Conservation (phyloP, 37 sponge, comb jelly and placozoan species). For the Geodia barretti region DNA sequence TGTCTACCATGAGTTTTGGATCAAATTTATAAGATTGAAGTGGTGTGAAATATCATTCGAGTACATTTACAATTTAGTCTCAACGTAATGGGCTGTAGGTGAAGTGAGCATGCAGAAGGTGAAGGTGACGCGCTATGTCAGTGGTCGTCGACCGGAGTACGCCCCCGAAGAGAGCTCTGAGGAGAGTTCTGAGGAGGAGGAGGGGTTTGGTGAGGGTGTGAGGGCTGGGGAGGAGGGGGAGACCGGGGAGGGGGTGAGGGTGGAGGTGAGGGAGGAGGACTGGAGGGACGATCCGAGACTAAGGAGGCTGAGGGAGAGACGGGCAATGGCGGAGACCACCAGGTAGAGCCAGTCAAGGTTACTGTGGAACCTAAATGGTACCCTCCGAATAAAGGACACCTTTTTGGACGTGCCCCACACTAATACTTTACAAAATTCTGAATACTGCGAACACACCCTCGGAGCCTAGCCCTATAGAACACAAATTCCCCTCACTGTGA, state of each 20-base stretch:
- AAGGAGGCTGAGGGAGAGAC: conserved; percentile 41
- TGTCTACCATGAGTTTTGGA: too few relatives aligned
- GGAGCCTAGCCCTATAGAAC: too few relatives aligned
- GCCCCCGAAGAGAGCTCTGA: conserved; percentile 44
- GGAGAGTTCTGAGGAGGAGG: conserved; percentile 61
- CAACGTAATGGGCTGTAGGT: conserved; percentile 51
- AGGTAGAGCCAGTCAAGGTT: conserved; percentile 3
- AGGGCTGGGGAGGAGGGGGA: conserved; percentile 11
- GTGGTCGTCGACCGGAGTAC: conserved; percentile 67
- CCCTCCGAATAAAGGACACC: too few relatives aligned
- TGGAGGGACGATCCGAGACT: conserved; percentile 47
- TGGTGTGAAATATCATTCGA: too few relatives aligned
- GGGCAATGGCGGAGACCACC: too few relatives aligned
- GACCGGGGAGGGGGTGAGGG: conserved; percentile 21
- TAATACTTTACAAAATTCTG: too few relatives aligned
- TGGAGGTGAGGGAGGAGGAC: conserved; percentile 20
- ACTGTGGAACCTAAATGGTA: not conserved
- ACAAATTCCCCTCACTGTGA: too few relatives aligned
- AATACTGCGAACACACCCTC: too few relatives aligned
- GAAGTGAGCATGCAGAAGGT: conserved; percentile 97
- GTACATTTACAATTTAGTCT: not conserved
- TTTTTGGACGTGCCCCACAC: too few relatives aligned
- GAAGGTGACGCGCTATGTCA: conserved; percentile 88
- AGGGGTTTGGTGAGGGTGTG: not conserved
- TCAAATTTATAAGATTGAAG: too few relatives aligned